Base-by-base conservation (phyloP, 2,888 invertebrate genomes). In the Lithophane semibrunnea region DNA sequence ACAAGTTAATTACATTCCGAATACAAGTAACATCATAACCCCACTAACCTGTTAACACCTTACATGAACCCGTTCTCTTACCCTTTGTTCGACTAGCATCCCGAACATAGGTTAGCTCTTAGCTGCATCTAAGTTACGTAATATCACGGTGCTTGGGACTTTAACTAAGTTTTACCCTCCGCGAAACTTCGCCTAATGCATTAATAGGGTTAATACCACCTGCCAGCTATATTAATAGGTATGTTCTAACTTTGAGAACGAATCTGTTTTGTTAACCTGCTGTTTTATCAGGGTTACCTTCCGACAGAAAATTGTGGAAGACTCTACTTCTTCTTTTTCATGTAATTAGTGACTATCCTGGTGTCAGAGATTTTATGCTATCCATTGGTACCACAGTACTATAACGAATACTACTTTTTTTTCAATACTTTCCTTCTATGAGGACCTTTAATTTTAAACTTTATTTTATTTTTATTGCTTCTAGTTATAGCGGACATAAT, bases 111-210 rank as follows among this genome's bases (percentile, higher is more conserved):
- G 24, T 64, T 68, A 58, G 8, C 37, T 76, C 37, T 82, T 68
- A 82, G 44, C 16, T 79, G 78, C 83, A 69, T 21, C 56, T 37
- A 44, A 67, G 69, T 70, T 18, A 58, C 37, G 18, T 42, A 52
- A 69, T 73, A 65, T 60, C 44, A 44, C 24, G 21, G n/a, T 67
- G 69, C 60, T 84, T 47, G 21, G 16, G 16, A 73, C 37, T 58
- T 52, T 63, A 73, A 73, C 29, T 78, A 58, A 68, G 42, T 67
- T 68, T 37, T 77, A 64, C 13, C 42, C 44, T 37, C 13, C 18
- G 56, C 7, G 66, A 54, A 83, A 83, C 71, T 83, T 80, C 12
- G 10, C 18, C 49, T 63, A 58, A 64, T 58, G 18, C 49, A 75
- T 61, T 82, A 76, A 76, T 44, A 52, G 18, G 9, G 69, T 69